Evolutionary conservation across 2,888 invertebrate genomes (phyloP).

Genomic region (Scaptomyza parva): DNA sequence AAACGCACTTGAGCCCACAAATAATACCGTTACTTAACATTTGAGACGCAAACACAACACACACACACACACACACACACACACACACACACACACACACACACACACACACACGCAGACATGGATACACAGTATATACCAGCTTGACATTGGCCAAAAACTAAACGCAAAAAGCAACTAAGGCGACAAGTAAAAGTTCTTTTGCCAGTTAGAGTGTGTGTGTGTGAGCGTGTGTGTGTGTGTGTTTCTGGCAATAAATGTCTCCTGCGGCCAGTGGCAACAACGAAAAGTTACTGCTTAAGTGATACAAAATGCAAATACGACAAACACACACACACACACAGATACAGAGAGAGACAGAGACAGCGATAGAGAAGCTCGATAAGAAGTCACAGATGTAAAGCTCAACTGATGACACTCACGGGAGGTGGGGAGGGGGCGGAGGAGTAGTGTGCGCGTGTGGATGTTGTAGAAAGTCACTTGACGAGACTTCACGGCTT

Average conservation of each 20-base stretch:
- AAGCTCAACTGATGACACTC: conserved; percentile 4
- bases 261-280: conserved; percentile 71
- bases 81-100: conserved; percentile 3
- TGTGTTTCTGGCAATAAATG: conserved; percentile 67
- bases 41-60: conserved; percentile 61
- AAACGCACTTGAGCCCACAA: conserved; percentile 58
- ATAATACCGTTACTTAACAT: conserved; percentile 78
- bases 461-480: conserved; percentile 64
- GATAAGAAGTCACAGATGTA: conserved; percentile 53
- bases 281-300: conserved; percentile 69
- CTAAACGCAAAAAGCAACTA: conserved; percentile 22
- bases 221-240: conserved; percentile 13
- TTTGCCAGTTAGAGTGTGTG: too few relatives aligned
- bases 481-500: conserved; percentile 75
- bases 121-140: conserved; percentile 11
- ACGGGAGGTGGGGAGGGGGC: neutral
- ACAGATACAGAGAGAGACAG: neutral
- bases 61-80: conserved; percentile 13
- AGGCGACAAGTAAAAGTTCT: conserved; percentile 34
- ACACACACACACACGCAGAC: conserved; percentile 2
- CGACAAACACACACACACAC: conserved; percentile 42
- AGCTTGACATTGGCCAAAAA: conserved; percentile 21
- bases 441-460: conserved; percentile 1
- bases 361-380: neutral
- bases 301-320: conserved; percentile 80